These are phyloP conservation scores for Sceloporus tristichus DNA, from an alignment of 2,113 vertebrate genomes.

Conservation along the genomic window DNA sequence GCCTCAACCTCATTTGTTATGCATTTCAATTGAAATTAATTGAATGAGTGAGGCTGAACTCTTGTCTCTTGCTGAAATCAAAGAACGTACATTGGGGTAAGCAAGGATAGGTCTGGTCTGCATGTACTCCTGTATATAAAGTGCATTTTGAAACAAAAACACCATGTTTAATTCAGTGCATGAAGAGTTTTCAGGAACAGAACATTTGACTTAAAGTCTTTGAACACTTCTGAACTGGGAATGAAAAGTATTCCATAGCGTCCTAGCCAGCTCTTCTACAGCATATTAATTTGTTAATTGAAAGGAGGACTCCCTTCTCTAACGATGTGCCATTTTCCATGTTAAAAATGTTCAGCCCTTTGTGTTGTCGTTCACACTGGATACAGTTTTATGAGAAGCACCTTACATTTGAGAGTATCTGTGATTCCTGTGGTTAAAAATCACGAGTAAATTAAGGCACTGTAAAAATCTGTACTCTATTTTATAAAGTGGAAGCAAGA, in stretches of 20 bases:
- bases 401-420: background rate
- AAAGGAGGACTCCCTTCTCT: background rate
- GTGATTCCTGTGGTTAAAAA: background rate
- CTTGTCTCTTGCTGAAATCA: background rate
- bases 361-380: background rate
- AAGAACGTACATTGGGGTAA: background rate
- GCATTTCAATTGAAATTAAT: background rate
- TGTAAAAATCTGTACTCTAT: conserved; percentile 47
- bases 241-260: background rate
- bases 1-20: too few species aligned
- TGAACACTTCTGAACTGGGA: background rate
- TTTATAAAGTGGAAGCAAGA: conserved; percentile 49
- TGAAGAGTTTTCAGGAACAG: background rate
- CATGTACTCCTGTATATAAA: background rate
- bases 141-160: background rate
- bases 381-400: background rate
- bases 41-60: background rate
- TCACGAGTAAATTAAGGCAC: conserved; percentile 2
- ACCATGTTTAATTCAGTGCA: background rate
- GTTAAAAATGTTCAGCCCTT: background rate
- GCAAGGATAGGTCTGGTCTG: background rate
- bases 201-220: background rate
- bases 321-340: background rate
- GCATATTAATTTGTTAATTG: background rate
- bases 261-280: background rate